Base-by-base conservation (phyloP, 2,888 invertebrate species). In the Noctuana brunneofusca region DNA sequence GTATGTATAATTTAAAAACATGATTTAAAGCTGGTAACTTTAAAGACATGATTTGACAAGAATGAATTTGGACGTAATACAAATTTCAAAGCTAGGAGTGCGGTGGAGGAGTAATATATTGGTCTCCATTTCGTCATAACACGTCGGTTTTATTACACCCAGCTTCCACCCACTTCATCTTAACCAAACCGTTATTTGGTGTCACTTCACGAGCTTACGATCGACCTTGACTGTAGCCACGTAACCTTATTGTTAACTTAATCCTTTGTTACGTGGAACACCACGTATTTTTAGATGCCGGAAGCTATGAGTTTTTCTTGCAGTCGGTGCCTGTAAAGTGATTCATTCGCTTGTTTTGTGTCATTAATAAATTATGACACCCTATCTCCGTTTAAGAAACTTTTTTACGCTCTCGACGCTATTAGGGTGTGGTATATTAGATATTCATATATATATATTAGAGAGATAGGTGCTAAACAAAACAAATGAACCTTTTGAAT, bases 181-280 rank as follows among this genome's bases (percentile, higher is more conserved):
- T 35, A 32, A 48, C 53, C 9, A 14, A 6, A 54, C 48, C 60
- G 35, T 60, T 53, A 59, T 32, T 60, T 48, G 43, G 54, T 35
- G 48, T 20, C 27, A 57, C n/a, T 5, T 46, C 18, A 48, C 35
- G 46, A 16, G 16, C 43, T 43, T 43, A 18, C 43, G 18, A 18
- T 18, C 48, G 48, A 48, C 54, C 60, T 60, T 60, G 54, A 43
- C 48, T 54, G 9, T 32, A 30, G 54, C 35, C 46, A 24, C 54
- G 53, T 53, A 46, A 59, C 27, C 14, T 43, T 43, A 30, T 53
- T 32, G 59, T 22, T 54, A 32, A 32, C 53, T 53, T 59, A 59
- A 59, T 59, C 59, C 18, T 54, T 60, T 48, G 35, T 48, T 48
- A n/a, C n/a, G 60, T 24, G n/a, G n/a, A n/a, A n/a, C n/a, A 48